These are phyloP conservation scores for Epinephelus moara DNA, from an alignment of 2,113 vertebrate species.

Conservation along the genomic window DNA sequence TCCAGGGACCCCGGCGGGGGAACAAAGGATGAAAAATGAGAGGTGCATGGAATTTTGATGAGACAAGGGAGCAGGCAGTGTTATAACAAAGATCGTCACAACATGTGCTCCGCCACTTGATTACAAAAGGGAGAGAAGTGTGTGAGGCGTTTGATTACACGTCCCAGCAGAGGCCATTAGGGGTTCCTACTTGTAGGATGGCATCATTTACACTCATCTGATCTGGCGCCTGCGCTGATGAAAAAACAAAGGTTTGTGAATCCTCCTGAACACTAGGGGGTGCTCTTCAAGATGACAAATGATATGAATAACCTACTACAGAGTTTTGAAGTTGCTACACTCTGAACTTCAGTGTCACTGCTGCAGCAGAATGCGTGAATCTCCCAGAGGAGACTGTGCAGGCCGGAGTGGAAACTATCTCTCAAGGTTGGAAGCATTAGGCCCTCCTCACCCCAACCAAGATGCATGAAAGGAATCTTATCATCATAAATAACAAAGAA, in stretches of 20 bases:
- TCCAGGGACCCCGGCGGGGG: conserved; percentile 53
- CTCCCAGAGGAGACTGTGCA: conserved; percentile 57
- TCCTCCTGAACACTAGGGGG: conserved; percentile 79
- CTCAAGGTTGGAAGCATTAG: conserved; percentile 76
- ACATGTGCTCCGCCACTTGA: conserved; percentile 76
- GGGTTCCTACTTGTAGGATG: conserved; percentile 69
- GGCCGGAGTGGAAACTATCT: conserved; percentile 57
- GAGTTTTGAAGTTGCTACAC: conserved; percentile 30
- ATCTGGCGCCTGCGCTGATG: conserved; percentile 67
- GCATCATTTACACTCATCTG: conserved; percentile 72
- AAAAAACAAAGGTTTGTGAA: conserved; percentile 46
- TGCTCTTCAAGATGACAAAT: conserved; percentile 57
- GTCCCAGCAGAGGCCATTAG: conserved; percentile 81
- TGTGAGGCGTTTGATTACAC: conserved; percentile 77
- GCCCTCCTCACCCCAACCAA: conserved; percentile 56
- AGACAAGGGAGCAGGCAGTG: conserved; percentile 74
- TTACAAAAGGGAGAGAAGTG: conserved; percentile 77
- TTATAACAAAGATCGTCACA: conserved; percentile 80
- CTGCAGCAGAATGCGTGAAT: conserved; percentile 31
- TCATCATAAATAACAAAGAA: conserved; percentile 84
- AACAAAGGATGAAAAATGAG: conserved; percentile 78
- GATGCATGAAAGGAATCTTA: conserved; percentile 75
- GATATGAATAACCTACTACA: conserved; percentile 7
- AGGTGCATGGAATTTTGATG: conserved; percentile 81
- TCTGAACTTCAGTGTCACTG: conserved; percentile 19